Conservation (phyloP, 2,113 vertebrate species). For the Mungos mungo region DNA sequence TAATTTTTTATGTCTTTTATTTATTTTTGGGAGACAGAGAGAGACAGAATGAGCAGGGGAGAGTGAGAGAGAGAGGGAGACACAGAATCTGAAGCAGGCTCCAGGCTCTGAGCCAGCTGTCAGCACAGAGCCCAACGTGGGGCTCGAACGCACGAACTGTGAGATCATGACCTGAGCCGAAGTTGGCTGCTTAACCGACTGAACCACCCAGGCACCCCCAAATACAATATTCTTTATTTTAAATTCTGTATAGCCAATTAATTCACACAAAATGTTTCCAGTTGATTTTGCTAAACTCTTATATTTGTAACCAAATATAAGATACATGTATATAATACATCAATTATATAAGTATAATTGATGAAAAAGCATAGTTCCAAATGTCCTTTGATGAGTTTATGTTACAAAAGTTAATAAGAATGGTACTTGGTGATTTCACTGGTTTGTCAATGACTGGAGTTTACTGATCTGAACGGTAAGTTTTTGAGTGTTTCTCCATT, state of each 20-base stretch:
- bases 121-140: too few species aligned
- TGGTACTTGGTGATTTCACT: not conserved
- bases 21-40: too few species aligned
- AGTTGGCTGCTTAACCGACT: too few species aligned
- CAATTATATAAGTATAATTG: not conserved
- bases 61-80: not conserved
- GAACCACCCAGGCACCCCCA: too few species aligned
- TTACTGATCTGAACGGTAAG: not conserved
- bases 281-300: not conserved
- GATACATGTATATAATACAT: too few species aligned
- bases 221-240: not conserved
- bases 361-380: not conserved
- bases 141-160: too few species aligned
- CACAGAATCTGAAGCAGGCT: too few species aligned
- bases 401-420: not conserved
- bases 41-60: too few species aligned
- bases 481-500: not conserved
- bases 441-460: not conserved
- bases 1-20: too few species aligned
- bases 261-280: not conserved
- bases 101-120: too few species aligned
- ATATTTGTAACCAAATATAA: not conserved
- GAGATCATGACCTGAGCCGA: too few species aligned
- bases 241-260: not conserved
- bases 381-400: not conserved